Evolutionary conservation across 2,888 invertebrate species (phyloP).

Genomic region (Tetheella fluctuosa): DNA sequence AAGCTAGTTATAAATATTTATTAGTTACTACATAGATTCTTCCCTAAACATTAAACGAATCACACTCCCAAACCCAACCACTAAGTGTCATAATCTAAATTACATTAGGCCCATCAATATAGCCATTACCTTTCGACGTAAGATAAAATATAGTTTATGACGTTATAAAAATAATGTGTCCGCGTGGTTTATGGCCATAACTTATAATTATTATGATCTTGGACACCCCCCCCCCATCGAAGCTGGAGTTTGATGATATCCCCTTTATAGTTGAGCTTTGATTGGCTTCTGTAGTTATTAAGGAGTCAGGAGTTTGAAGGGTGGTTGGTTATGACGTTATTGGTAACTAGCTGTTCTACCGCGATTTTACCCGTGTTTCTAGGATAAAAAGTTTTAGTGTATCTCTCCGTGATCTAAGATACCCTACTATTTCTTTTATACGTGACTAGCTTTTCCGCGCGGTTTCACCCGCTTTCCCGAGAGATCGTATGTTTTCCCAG

Average conservation of each 20-base stretch:
- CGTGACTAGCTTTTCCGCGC: no score
- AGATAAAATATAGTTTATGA: constrained; percentile 53
- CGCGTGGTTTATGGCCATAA: constrained; percentile 55
- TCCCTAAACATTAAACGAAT: no score
- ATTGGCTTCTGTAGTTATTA: constrained; percentile 46
- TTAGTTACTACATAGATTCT: no score
- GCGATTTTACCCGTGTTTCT: no score
- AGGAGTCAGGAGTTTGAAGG: neutral
- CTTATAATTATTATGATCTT: constrained; percentile 65
- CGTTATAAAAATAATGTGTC: constrained; percentile 63
- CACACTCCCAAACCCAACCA: neutral
- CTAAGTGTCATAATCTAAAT: constrained; percentile 31
- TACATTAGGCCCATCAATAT: constrained; percentile 51
- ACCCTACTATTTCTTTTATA: no score
- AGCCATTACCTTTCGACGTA: constrained; percentile 35
- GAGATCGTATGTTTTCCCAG: no score
- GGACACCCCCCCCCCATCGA: constrained; percentile 27
- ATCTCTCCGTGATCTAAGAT: no score
- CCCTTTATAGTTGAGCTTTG: constrained; percentile 40
- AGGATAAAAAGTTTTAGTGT: no score
- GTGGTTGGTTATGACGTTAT: neutral
- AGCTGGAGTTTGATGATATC: constrained; percentile 29
- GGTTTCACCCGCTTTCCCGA: no score
- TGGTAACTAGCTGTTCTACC: no score
- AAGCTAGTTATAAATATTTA: no score